Percentiles rank a stretch among this genome's conserved stretches.
These are phyloP conservation scores for Spicauda simplicius DNA, from an alignment of 2,888 invertebrate species.

Conservation along the genomic window DNA sequence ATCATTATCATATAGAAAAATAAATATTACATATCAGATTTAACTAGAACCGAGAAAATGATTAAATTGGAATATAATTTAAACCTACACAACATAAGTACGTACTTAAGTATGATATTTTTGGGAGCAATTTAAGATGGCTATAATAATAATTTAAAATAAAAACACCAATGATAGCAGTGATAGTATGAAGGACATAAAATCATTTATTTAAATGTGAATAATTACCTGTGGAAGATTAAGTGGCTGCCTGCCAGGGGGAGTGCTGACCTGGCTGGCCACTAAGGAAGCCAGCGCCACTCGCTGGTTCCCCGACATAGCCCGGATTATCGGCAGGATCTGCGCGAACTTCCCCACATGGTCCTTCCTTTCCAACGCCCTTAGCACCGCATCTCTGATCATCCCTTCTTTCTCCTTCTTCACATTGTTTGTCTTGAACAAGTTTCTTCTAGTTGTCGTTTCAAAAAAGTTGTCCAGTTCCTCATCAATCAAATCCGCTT, in stretches of 20 bases:
- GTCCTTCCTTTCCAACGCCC: conserved; percentile 84
- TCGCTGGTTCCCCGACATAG: conserved; percentile 86
- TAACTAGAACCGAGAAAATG: too few species aligned
- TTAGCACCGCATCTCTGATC: conserved; percentile 81
- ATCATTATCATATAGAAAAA: too few species aligned
- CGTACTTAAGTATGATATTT: too few species aligned
- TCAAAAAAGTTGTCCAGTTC: conserved; percentile 57
- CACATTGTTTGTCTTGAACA: conserved; percentile 61
- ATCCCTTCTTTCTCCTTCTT: conserved; percentile 71
- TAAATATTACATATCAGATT: too few species aligned
- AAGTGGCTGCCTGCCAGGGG: conserved; percentile 78
- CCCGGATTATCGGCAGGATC: conserved; percentile 87
- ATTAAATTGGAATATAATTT: too few species aligned
- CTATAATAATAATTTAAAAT: too few species aligned
- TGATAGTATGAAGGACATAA: too few species aligned
- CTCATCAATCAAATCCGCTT: conserved; percentile 53
- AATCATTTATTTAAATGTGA: background rate
- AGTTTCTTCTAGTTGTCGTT: conserved; percentile 53
- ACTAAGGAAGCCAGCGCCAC: conserved; percentile 86
- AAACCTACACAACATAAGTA: too few species aligned
- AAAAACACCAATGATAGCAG: too few species aligned
- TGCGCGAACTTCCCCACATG: conserved; percentile 86
- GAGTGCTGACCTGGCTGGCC: conserved; percentile 85
- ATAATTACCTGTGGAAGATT: conserved; percentile 82
- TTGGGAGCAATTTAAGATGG: too few species aligned